Conservation (phyloP, 2,113 vertebrate genomes). For the Alethe castanea region DNA sequence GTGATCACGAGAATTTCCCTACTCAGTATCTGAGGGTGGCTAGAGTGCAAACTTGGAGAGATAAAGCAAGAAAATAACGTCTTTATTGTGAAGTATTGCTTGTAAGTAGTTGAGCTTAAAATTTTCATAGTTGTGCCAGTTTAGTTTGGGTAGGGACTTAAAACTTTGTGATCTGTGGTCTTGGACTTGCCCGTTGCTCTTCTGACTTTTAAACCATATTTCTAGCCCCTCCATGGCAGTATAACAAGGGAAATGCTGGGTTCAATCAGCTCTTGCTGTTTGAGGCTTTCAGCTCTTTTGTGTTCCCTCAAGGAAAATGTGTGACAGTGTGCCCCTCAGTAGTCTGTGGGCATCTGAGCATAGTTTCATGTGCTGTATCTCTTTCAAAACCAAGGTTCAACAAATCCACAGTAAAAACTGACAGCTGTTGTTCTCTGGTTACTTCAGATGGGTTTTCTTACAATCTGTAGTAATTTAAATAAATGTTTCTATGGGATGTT, state of each 20-base stretch:
- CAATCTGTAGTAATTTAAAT: neutral
- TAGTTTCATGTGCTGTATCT: neutral
- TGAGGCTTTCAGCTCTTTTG: neutral
- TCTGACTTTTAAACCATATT: neutral
- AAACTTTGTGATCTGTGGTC: neutral
- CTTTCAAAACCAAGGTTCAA: neutral
- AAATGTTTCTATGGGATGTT: neutral
- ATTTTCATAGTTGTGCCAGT: neutral
- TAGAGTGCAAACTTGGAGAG: neutral
- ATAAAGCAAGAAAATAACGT: neutral
- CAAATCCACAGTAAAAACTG: neutral
- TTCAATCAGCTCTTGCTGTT: neutral
- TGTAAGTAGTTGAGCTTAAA: neutral
- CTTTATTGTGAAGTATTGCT: neutral
- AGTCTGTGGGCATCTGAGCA: neutral
- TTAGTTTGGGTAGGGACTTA: neutral
- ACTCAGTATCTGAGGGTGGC: neutral
- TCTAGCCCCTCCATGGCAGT: neutral
- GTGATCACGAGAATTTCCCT: neutral
- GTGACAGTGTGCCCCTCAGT: neutral
- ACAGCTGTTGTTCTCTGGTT: neutral
- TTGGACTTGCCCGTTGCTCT: neutral
- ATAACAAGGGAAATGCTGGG: neutral
- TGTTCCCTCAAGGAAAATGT: neutral
- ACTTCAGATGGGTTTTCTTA: neutral